Conservation (phyloP, 1,140 invertebrate genomes). For the Cyclargus thomasi region DNA sequence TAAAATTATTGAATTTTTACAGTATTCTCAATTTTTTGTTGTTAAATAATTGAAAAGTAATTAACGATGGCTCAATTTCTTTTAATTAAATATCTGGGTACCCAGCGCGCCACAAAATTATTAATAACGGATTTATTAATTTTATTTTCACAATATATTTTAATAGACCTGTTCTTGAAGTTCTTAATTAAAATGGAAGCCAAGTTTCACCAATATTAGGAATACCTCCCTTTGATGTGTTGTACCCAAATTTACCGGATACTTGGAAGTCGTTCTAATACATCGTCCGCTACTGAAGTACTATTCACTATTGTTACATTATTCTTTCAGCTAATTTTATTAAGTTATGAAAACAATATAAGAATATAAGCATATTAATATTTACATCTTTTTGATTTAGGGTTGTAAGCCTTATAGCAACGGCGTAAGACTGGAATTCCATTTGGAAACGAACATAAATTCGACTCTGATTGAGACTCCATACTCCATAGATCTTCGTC, state of each 20-base stretch:
- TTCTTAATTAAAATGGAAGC: slow-evolving; percentile 4
- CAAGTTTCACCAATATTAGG: background rate
- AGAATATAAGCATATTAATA: too few relatives aligned
- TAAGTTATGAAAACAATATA: too few relatives aligned
- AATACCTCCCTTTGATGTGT: background rate
- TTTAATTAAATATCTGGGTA: slow-evolving; percentile 12
- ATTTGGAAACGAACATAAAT: slow-evolving; percentile 15
- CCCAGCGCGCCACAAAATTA: background rate
- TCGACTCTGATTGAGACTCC: slow-evolving; percentile 12
- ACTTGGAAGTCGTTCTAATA: background rate
- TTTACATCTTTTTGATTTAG: too few relatives aligned
- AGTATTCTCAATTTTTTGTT: background rate
- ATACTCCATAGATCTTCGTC: slow-evolving; percentile 19
- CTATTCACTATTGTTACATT: too few relatives aligned
- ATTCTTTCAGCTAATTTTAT: too few relatives aligned
- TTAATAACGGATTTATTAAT: background rate
- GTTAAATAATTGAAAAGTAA: background rate
- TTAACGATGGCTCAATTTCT: slow-evolving; percentile 3
- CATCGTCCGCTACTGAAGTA: background rate
- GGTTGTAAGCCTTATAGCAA: background rate
- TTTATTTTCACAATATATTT: background rate
- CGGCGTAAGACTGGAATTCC: background rate
- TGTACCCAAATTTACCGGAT: background rate
- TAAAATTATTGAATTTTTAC: too few relatives aligned
- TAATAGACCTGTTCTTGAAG: slow-evolving; percentile 4